Evolutionary conservation across 2,797 vertebrate genomes (phyloP).

Genomic region (Gobionotothen gibberifrons): DNA sequence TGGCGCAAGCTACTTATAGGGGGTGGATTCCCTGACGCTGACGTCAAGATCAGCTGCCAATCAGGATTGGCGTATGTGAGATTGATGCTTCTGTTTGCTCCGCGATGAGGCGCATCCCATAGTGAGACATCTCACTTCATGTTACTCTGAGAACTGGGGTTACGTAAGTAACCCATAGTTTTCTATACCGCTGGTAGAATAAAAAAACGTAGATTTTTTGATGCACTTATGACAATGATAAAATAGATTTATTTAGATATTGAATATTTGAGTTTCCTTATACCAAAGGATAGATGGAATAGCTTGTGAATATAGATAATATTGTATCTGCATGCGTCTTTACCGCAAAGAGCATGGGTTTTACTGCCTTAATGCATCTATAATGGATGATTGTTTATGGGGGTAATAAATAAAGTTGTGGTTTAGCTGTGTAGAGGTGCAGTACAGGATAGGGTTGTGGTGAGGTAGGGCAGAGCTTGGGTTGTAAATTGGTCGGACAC

Average conservation of each 20-base stretch:
- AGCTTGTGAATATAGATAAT: background rate
- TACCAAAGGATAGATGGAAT: background rate
- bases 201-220: background rate
- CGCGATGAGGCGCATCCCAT: too few relatives aligned
- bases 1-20: too few relatives aligned
- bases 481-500: background rate
- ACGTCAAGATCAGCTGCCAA: too few relatives aligned
- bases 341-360: background rate
- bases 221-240: background rate
- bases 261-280: background rate
- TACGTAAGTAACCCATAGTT: too few relatives aligned
- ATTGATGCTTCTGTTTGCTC: too few relatives aligned
- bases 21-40: too few relatives aligned
- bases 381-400: background rate
- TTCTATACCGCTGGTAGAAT: background rate
- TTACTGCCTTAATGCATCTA: background rate
- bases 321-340: background rate
- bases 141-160: too few relatives aligned
- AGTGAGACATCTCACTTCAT: too few relatives aligned
- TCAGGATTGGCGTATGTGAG: too few relatives aligned
- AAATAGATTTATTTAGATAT: background rate
- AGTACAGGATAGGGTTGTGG: background rate
- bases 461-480: background rate
- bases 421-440: constrained; percentile 2
- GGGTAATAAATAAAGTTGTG: background rate